Conservation (phyloP, 2,797 vertebrate genomes). For the Gymnothorax javanicus region DNA sequence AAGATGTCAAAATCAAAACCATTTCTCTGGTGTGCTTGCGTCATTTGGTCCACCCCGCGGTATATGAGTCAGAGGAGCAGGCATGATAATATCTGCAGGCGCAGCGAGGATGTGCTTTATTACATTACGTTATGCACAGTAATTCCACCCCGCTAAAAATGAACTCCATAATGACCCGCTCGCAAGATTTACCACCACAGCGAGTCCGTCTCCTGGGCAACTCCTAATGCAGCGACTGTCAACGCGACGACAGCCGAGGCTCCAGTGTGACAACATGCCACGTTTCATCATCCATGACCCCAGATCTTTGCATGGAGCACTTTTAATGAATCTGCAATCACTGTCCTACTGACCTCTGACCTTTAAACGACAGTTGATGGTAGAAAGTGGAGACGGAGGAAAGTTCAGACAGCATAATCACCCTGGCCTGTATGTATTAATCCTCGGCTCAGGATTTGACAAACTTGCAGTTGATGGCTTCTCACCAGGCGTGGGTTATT, state of each 20-base stretch:
- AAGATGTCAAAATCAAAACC: too few relatives aligned
- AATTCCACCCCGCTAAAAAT: slow-evolving; percentile 7
- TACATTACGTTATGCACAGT: slow-evolving; percentile 28
- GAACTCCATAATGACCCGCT: slow-evolving; percentile 27
- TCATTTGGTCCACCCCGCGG: too few relatives aligned
- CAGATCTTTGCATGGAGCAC: too few relatives aligned
- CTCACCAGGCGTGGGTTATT: too few relatives aligned
- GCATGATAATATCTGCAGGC: neutral
- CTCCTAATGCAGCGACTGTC: too few relatives aligned
- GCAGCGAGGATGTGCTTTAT: neutral
- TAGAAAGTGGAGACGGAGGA: neutral
- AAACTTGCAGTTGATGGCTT: too few relatives aligned
- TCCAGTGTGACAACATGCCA: neutral
- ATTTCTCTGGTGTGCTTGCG: too few relatives aligned
- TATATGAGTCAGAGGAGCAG: neutral
- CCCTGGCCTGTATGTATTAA: neutral
- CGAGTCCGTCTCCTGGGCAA: neutral
- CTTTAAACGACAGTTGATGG: neutral
- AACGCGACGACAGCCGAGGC: neutral
- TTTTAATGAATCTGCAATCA: neutral
- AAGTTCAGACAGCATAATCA: neutral
- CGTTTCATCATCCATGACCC: too few relatives aligned
- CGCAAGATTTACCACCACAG: slow-evolving; percentile 18
- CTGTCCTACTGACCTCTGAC: neutral
- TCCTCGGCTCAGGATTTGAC: neutral